phyloP scores from a whole-genome alignment of 1,140 invertebrate genomes.

The Lutraria rhynchaena region DNA sequence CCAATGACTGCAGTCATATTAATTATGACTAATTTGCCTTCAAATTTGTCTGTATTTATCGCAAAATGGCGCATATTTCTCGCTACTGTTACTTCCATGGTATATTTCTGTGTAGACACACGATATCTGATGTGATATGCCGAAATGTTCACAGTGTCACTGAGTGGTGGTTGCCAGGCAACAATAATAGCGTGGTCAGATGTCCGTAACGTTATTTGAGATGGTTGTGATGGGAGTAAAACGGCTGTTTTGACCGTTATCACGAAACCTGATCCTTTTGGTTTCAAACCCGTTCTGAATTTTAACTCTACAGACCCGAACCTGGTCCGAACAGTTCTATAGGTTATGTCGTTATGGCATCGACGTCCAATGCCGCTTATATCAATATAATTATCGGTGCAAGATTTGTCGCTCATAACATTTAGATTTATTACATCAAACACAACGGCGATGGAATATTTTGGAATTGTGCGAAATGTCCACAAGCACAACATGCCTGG shows the following conservation, averaged over 20 bases:
- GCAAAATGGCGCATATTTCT: conserved; percentile 15
- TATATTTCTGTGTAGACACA: not conserved
- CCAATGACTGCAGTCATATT: conserved; percentile 6
- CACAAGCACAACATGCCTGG: conserved; percentile 23
- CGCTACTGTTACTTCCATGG: not conserved
- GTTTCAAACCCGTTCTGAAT: not conserved
- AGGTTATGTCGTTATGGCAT: not conserved
- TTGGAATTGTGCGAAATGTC: not conserved
- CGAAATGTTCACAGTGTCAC: conserved; percentile 2
- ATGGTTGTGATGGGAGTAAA: conserved; percentile 2
- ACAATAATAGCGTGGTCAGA: conserved; percentile 18
- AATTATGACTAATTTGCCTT: conserved; percentile 10
- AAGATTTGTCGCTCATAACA: not conserved
- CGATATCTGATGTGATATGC: conserved; percentile 16
- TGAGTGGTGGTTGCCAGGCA: conserved; percentile 10
- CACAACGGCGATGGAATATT: not conserved
- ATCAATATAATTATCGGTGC: conserved; percentile 6
- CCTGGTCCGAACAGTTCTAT: not conserved
- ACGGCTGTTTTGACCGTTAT: conserved; percentile 9
- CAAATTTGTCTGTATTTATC: conserved; percentile 31
- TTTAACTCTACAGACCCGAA: not conserved
- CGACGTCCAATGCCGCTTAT: conserved; percentile 5
- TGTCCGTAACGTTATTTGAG: conserved; percentile 3
- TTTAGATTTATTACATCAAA: conserved; percentile 6
- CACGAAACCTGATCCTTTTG: not conserved